These are phyloP conservation scores for Tragelaphus eurycerus DNA, from an alignment of 2,797 vertebrate genomes.

Conservation along the genomic window DNA sequence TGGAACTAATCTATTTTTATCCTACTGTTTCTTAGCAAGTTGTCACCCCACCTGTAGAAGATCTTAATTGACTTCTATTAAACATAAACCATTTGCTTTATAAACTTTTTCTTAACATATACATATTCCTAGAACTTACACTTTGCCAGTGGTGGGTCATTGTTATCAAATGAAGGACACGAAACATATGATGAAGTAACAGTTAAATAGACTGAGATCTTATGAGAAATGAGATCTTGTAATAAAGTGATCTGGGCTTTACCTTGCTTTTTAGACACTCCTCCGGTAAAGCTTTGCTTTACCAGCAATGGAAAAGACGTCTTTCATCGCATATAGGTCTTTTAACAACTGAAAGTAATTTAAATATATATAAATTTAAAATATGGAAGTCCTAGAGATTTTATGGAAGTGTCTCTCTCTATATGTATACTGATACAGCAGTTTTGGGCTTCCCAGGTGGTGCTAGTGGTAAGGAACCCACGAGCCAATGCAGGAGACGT, in stretches of 20 bases:
- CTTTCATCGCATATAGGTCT: background rate
- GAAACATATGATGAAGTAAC: background rate
- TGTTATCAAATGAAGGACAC: slow-evolving; percentile 35
- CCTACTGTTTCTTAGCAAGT: slow-evolving; percentile 37
- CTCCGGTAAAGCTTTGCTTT: background rate
- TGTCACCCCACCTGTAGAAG: background rate
- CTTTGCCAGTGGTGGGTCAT: background rate
- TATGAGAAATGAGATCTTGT: background rate
- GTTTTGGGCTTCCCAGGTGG: background rate
- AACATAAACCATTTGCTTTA: slow-evolving; percentile 1
- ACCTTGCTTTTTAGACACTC: background rate
- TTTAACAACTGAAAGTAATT: background rate
- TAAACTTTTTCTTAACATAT: slow-evolving; percentile 11
- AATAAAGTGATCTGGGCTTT: background rate
- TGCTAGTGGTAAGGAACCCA: background rate
- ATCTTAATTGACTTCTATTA: background rate
- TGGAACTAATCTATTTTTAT: slow-evolving; percentile 71
- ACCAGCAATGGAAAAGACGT: background rate
- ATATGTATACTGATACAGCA: background rate
- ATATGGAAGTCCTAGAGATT: background rate
- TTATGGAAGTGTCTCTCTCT: background rate
- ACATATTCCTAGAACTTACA: background rate
- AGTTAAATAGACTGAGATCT: slow-evolving; percentile 3
- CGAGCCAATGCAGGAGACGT: background rate
- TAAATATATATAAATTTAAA: background rate